Evolutionary conservation across 2,888 invertebrate species (phyloP), one percentile per base, ranked within the genome.

Genomic region (Digitonthophagus gazella): DNA sequence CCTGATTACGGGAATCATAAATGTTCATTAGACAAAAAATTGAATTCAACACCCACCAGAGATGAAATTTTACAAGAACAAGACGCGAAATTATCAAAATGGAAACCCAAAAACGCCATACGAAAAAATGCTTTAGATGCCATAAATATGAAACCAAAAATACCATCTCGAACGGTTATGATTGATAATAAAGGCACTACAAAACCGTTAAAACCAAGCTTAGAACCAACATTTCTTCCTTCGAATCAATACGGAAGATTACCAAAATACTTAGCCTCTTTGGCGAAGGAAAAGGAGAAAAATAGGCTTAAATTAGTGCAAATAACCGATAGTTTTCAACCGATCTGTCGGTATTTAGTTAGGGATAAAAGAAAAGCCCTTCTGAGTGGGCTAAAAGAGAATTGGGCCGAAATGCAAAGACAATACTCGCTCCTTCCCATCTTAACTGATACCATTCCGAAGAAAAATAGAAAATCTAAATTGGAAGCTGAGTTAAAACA

Each of bases 391-490:
- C 82, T 95, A 75, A 93, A 95, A 79, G 84, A 87, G 66, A 93
- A 94, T 79, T 94, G 95, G 91, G 89, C 90, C 71, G 87, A 93
- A 75, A 83, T 93, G 79, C 93, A 93, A 81, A 90, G 90, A 75
- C 87, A 88, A 16, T 96, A 93, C 80, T 91, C 94, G 74, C 87
- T 91, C 65, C 84, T 96, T 67, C 93, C 96, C 0, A 90, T 96
- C 79, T 84, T 93, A n/a, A 93, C 92, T 0, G 96, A 96, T 78
- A 96, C 95, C 0, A 87, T 90, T 11, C 91, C 94, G 0, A 95
- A 96, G 83, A 90, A 91, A 66, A 85, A 90, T 67, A 87, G 90
- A 71, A 96, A 96, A 83, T 86, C 89, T 2, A 89, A 90, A 77
- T 85, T 96, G 82, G 96, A 96, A 80, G 86, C 88, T 11, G 90